Base-by-base conservation (phyloP, 1,140 invertebrate species). In the Cydia strobilella region DNA sequence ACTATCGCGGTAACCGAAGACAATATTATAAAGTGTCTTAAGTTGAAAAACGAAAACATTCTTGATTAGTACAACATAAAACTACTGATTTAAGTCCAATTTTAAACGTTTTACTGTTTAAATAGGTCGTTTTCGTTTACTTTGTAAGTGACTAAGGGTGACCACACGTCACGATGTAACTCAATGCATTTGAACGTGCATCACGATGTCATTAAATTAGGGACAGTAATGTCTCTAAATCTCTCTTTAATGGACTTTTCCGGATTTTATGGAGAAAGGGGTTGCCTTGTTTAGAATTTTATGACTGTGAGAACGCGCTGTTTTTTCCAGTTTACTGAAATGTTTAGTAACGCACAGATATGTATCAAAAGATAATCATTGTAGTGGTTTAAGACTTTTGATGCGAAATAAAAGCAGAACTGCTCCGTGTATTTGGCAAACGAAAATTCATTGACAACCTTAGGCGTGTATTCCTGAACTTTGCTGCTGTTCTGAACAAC, bases 131-230 rank as follows among this genome's bases (percentile, higher is more conserved):
- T 59, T 59, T 20, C 18, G 51, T 23, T 59, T 59, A 59, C 54
- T 59, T 20, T 23, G 12, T 59, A 20, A 54, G 9, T 23, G 20
- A 9, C 54, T 59, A 13, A 9, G 74, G 72, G 23, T 75, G 72
- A 74, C 73, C 51, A 54, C 59, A 78, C 73, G 76, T 66, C 23
- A 54, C 74, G 71, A 65, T 74, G 45, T 27, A 76, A 72, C 73
- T 80, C 72, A 74, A 48, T 72, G 63, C 69, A 74, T 54, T 75
- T 77, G 54, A 76, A 74, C 76, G 76, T 74, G 39, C 59, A 63
- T 72, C 73, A 77, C 74, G 73, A 75, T 66, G 31, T 69, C 74
- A 65, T 78, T 76, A 80, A 80, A 72, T 42, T 69, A 69, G 13
- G 10, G 13, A 18, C 63, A 59, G 74, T 74, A 77, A 77, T 76